These are phyloP conservation scores for Myrmecophaga tridactyla DNA, from an alignment of 2,113 vertebrate genomes.

Conservation along the genomic window DNA sequence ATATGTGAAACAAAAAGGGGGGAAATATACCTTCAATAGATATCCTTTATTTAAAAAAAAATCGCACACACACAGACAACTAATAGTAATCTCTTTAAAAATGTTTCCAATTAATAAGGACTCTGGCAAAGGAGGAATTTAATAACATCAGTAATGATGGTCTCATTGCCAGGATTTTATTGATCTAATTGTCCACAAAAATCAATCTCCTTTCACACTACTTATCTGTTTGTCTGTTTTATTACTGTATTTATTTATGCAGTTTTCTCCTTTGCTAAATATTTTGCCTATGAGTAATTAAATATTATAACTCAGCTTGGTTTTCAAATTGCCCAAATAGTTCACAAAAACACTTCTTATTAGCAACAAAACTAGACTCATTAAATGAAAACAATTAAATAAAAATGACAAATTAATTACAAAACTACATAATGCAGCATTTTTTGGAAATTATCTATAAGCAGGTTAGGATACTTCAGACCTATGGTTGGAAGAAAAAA, in stretches of 20 bases:
- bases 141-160: conserved; percentile 7
- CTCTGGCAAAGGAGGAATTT: conserved; percentile 11
- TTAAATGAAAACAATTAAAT: background rate
- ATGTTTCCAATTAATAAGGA: conserved; percentile 9
- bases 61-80: background rate
- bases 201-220: background rate
- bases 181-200: conserved; percentile 2
- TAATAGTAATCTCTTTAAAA: background rate
- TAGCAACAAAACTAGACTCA: background rate
- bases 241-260: background rate
- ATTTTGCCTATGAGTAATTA: background rate
- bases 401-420: background rate
- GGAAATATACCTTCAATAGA: background rate
- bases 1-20: background rate
- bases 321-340: background rate
- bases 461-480: background rate
- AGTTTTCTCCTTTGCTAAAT: background rate
- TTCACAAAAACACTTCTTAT: background rate
- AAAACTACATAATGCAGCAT: background rate
- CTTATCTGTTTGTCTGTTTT: background rate
- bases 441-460: background rate
- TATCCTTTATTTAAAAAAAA: background rate
- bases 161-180: background rate
- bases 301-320: background rate
- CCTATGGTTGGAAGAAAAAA: background rate